Evolutionary conservation across 2,888 invertebrate genomes (phyloP).

Genomic region (Tiphia femorata): DNA sequence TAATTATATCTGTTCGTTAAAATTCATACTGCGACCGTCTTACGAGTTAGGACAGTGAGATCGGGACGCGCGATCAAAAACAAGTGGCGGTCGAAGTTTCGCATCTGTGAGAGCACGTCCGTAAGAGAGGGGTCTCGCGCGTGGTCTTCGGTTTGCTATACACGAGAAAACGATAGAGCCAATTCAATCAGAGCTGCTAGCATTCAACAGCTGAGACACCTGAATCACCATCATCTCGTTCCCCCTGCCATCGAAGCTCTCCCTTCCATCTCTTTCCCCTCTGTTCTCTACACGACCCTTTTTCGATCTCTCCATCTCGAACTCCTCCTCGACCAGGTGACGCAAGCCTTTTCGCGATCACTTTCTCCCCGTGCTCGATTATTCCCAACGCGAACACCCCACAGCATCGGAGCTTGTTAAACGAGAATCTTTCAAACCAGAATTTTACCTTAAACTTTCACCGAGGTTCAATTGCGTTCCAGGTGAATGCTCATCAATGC

Average conservation of each 20-base stretch:
- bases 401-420: slow-evolving; percentile 34
- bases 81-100: neutral
- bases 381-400: slow-evolving; percentile 33
- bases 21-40: too few species aligned
- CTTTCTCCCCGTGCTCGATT: slow-evolving; percentile 27
- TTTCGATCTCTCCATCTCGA: neutral
- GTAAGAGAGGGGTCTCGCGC: neutral
- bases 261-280: neutral
- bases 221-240: slow-evolving; percentile 24
- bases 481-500: too few species aligned
- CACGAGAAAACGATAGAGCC: slow-evolving; percentile 47
- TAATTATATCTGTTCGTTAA: too few species aligned
- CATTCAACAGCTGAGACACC: slow-evolving; percentile 63
- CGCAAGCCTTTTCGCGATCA: slow-evolving; percentile 1
- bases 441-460: too few species aligned
- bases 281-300: too few species aligned
- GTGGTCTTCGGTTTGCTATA: slow-evolving; percentile 18
- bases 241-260: slow-evolving; percentile 7
- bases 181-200: slow-evolving; percentile 64
- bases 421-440: too few species aligned
- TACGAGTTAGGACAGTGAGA: slow-evolving; percentile 4
- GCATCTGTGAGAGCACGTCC: neutral
- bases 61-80: neutral
- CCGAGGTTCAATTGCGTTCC: too few species aligned
- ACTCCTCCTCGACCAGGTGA: neutral